phyloP scores from a whole-genome alignment of 2,888 invertebrate species.

The Marronus borbonicus region DNA sequence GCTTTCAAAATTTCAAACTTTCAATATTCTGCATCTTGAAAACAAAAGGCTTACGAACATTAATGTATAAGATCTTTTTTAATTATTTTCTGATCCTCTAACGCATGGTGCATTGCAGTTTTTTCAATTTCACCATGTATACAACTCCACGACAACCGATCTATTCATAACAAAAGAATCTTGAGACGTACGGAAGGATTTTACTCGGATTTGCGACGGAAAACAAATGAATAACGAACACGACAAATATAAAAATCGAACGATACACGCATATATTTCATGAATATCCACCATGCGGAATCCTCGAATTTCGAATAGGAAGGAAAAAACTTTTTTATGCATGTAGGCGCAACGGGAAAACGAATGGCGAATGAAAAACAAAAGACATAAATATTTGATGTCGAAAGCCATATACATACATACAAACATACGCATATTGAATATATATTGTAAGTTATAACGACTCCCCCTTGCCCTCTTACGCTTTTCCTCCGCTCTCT shows the following conservation, averaged over 20 bases:
- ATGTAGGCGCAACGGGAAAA: not conserved
- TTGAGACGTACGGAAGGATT: constrained; percentile 5
- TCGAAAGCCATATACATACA: not conserved
- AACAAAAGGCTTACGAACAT: too few species aligned
- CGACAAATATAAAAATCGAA: constrained; percentile 5
- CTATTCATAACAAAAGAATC: constrained; percentile 20
- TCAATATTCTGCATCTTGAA: too few species aligned
- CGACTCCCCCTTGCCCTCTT: not conserved
- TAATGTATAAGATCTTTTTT: too few species aligned
- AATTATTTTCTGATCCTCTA: too few species aligned
- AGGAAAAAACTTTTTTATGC: constrained; percentile 10
- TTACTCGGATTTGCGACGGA: not conserved
- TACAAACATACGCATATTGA: not conserved
- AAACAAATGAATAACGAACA: not conserved
- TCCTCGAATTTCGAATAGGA: not conserved
- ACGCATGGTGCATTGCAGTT: too few species aligned
- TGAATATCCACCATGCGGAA: constrained; percentile 1
- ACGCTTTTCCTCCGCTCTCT: not conserved
- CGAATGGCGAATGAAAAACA: not conserved
- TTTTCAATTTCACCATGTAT: too few species aligned
- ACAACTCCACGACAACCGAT: not conserved
- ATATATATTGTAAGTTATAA: constrained; percentile 1
- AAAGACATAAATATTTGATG: constrained; percentile 27
- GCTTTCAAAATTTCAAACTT: too few species aligned
- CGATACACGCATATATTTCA: constrained; percentile 20